Evolutionary conservation across 2,888 invertebrate species (phyloP).

Genomic region (Tanytarsus gracilentus): DNA sequence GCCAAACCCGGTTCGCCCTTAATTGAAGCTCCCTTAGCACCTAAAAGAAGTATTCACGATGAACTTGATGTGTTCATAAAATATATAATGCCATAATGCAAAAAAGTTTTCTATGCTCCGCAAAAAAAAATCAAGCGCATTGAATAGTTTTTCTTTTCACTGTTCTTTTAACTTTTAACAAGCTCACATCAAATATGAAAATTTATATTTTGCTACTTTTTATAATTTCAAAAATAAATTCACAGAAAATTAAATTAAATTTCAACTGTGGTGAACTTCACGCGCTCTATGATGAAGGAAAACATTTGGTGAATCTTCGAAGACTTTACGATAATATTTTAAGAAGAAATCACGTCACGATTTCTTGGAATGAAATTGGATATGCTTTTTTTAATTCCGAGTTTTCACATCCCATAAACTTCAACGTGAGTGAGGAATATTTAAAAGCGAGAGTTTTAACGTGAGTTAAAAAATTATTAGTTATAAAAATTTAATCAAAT

Average conservation of each 20-base stretch:
- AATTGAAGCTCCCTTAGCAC: constrained; percentile 55
- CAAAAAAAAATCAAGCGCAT: too few relatives aligned
- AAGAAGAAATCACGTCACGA: neutral
- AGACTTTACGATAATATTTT: constrained; percentile 8
- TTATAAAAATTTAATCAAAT: neutral
- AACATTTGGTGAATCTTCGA: constrained; percentile 5
- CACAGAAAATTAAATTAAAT: neutral
- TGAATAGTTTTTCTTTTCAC: too few relatives aligned
- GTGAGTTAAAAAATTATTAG: neutral
- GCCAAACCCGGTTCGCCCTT: constrained; percentile 73
- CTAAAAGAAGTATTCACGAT: neutral
- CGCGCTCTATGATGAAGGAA: neutral
- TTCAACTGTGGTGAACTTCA: constrained; percentile 13
- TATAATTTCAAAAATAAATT: neutral
- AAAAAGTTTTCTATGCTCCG: too few relatives aligned
- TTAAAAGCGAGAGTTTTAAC: constrained; percentile 11
- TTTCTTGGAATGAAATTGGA: constrained; percentile 10
- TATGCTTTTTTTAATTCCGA: constrained; percentile 10
- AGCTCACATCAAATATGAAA: neutral
- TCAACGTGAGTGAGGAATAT: constrained; percentile 17
- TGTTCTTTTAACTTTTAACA: too few relatives aligned
- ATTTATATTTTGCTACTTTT: constrained; percentile 42
- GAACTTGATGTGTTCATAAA: too few relatives aligned
- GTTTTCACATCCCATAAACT: neutral
- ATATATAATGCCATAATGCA: too few relatives aligned